phyloP scores from a whole-genome alignment of 2,113 vertebrate species.

The Morone saxatilis region DNA sequence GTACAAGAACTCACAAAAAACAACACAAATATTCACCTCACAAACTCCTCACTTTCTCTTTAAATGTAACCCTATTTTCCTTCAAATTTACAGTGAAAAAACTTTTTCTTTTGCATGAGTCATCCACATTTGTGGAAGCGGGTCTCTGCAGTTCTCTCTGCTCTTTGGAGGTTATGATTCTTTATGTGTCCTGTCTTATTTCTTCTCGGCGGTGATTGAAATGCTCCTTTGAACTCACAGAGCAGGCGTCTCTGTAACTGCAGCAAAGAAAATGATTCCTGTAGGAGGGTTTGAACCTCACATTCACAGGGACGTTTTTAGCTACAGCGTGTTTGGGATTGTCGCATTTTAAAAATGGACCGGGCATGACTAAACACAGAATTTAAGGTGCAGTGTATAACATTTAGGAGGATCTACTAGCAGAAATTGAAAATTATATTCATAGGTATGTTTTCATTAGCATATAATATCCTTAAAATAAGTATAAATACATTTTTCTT shows the following conservation, averaged over 20 bases:
- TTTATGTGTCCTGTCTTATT: slow-evolving; percentile 25
- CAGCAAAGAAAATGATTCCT: slow-evolving; percentile 10
- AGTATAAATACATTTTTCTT: no score
- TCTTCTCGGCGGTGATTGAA: slow-evolving; percentile 32
- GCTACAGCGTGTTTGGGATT: neutral
- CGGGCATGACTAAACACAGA: no score
- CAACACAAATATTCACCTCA: slow-evolving; percentile 4
- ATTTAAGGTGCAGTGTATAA: no score
- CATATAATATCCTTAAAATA: no score
- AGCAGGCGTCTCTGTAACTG: neutral
- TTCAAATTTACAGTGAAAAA: neutral
- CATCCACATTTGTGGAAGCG: neutral
- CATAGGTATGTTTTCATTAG: no score
- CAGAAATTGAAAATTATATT: no score
- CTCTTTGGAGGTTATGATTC: slow-evolving; percentile 23
- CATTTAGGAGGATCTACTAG: no score
- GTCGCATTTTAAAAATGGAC: neutral
- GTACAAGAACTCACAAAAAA: slow-evolving; percentile 13
- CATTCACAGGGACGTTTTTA: neutral
- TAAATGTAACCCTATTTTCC: neutral
- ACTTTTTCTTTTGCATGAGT: slow-evolving; percentile 16
- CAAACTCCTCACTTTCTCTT: neutral
- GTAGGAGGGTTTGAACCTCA: neutral
- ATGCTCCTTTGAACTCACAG: slow-evolving; percentile 40
- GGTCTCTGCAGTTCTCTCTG: slow-evolving; percentile 7